Evolutionary conservation across 2,113 vertebrate genomes (phyloP), one percentile per base, ranked within the genome.

Genomic region (Gnathonemus echidnorhynchus): DNA sequence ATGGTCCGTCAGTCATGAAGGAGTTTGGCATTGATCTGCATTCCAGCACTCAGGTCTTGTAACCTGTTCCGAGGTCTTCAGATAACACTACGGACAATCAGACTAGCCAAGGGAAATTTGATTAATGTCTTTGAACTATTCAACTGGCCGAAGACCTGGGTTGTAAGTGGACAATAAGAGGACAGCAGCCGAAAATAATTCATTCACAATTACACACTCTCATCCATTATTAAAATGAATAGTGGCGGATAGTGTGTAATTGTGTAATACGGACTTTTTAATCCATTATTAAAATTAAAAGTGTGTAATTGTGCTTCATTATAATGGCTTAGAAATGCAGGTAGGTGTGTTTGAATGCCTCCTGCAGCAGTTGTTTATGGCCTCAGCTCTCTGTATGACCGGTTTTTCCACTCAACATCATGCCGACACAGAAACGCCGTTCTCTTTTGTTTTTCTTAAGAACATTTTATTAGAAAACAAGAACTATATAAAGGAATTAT

Each of bases 391-490:
- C n/a, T 62, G 87, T 13, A 45, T 15, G 6, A 62, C 35, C 4
- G 21, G 35, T 88, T 58, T 50, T 88, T 53, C 56, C 39, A 27
- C 53, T 17, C 21, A 48, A 13, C 19, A 66, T 42, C 10, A 19
- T 42, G 31, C 35, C 4, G 13, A 66, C 85, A 90, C 48, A 88
- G 19, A 56, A 27, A 66, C 53, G 19, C 52, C 1, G n/a, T 8
- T 42, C 9, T 31, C n/a, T 27, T 31, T 58, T 87, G 3, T 42
- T 90, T 90, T n/a, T 86, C 24, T 91, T 8, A 90, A n/a, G 21
- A 92, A 87, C 17, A 92, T 88, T 93, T 93, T 94, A 93, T 91
- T 31, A 90, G 70, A 88, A 92, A 92, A 90, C 19, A 90, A 62
- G 90, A 91, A 92, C 91, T 87, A 3, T 90, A 86, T 27, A 90